Evolutionary conservation across 35 echinoderm and acorn worm species (phyloP), one percentile per base, ranked within the genome.

Genomic region (Hemicentrotus pulcherrimus): DNA sequence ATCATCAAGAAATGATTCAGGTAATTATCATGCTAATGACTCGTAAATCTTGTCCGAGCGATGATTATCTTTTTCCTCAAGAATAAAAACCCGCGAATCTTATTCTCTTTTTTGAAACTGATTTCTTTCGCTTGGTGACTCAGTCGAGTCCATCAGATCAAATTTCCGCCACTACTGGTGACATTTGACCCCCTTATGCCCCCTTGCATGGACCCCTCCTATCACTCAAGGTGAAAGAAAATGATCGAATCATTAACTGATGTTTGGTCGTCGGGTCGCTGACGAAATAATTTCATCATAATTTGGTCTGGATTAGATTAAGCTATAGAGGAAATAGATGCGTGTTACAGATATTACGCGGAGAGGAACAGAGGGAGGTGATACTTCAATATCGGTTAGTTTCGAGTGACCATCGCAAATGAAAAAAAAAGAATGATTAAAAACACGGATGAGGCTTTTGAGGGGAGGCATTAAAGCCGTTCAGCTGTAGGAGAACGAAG

Each of bases 261-360:
- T 47, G 32, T 45, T 47, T 35, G 88, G 31, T 47, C 88, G 88
- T 90, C 32, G 32, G 32, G 88, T 33, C 88, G 88, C 32, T 90
- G 88, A 90, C 32, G 46, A 90, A 90, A 47, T 90, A 90, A 90
- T 47, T 90, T 90, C 88, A 45, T 15, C 88, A 90, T 78, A 78
- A 78, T 78, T 78, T 78, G 65, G 22, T 78, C 65, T 47, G 88
- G 88, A 90, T 90, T 90, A 90, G 88, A 90, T 90, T 90, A 90
- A 90, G 46, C 46, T 46, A 15, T 90, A 47, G 88, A 90, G 88
- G 88, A 90, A 90, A 90, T 90, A 47, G 46, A 90, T 90, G 88
- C 88, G 88, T 90, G 88, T 90, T 90, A 90, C 88, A 90, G 46
- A 45, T 90, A 90, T 78, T 78, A 28, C 19, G 65, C 65, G 18